Evolutionary conservation across 2,113 vertebrate genomes (phyloP), one percentile per base, ranked within the genome.

Genomic region (Guaruba guarouba): DNA sequence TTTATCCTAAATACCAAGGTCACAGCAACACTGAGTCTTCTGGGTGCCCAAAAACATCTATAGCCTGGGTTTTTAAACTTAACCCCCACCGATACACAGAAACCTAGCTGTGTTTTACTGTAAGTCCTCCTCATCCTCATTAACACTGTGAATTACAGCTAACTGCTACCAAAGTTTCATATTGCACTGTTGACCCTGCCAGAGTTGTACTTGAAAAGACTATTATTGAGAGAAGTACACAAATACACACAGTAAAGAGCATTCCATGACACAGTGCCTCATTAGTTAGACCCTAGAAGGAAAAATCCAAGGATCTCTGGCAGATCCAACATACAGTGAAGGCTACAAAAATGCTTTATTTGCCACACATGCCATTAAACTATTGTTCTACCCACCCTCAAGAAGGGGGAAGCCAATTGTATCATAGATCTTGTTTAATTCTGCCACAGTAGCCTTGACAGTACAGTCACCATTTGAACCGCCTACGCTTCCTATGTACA

Each of bases 371-470:
- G 33, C 70, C 62, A 90, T 74, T 81, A 71, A 94, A 84, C 31
- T 69, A 46, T 59, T 35, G 57, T 59, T 59, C 49, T 12, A 3
- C 31, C 37, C 75, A 48, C 37, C 23, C 29, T 22, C 66, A 80
- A 69, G 49, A 44, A 25, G 8, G 10, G 62, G 64, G 19, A 41
- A 91, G 31, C 28, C 79, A 85, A 63, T 5, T 90, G 90, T 90
- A 94, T 90, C 75, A 80, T 28, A 70, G 27, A 76, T 85, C 41
- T 44, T 79, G 61, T 81, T 90, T 68, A 87, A 89, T 85, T 84
- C 89, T 62, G 70, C 80, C 89, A 76, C 39, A 62, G 91, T 66
- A 92, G 81, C 94, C 90, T 87, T 85, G 75, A 88, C 68, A 85
- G 55, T 76, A 31, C 8, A 5, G 75, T 82, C 82, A 92, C 68